Evolutionary conservation across 1,140 invertebrate species (phyloP), one percentile per base, ranked within the genome.

Genomic region (Cherax quadricarinatus): DNA sequence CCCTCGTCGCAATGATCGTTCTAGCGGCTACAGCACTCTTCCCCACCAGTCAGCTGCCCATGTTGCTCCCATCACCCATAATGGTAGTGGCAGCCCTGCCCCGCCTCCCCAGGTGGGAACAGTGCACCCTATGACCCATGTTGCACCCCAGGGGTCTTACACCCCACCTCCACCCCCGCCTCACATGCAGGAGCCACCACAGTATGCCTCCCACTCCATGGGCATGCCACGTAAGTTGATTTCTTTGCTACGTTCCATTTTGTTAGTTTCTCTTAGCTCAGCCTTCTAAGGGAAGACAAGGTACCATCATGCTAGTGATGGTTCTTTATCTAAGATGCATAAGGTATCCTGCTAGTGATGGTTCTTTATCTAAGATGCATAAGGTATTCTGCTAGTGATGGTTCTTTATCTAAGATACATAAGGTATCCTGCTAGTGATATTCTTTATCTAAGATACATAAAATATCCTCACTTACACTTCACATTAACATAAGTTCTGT

Each of bases 221-320:
- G 97, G 96, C 94, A 97, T 98, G 97, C 97, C 97, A 92, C 97
- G 97, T 98, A 96, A 96, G 97, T 96, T 93, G 82, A 78, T 51
- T 93, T 70, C 48, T 70, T 60, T n/a, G 6, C 80, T 18, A 79
- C 94, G 94, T 78, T 66, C n/a, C 66, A 12, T n/a, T 49, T 16
- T 66, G 24, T 66, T 48, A 80, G 78, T 18, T 66, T n/a, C 62
- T 66, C 9, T 9, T 60, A 16, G 57, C 16, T 60, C 0, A 60
- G 9, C 16, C 16, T 60, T 10, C 57, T 60, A 10, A 60, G 9
- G 3, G 16, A 60, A 60, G 0, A 9, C 9, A 60, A 60, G 16
- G 57, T 60, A 60, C 9, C 9, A 1, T 60, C 16, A 60, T 60
- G 9, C 57, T 60, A 60, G 57, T 60, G 57, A 60, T 60, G 9